Evolutionary conservation across 2,113 vertebrate species (phyloP), one percentile per base, ranked within the genome.

Genomic region (Grammomys dolichurus): DNA sequence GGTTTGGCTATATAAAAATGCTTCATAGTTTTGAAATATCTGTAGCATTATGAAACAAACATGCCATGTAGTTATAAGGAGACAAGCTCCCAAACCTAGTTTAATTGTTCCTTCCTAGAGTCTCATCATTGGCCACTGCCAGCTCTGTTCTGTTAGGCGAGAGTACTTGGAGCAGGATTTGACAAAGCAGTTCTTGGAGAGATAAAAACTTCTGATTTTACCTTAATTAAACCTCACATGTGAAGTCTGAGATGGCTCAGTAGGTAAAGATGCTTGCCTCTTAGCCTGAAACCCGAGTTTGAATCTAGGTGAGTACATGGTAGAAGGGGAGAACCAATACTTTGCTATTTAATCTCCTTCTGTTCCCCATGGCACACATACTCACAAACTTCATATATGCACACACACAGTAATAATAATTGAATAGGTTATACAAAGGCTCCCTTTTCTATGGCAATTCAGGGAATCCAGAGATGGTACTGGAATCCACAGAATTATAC

Each of bases 131-230:
- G 93, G 94, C 90, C 97, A 87, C 96, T 95, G 82, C 96, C 92
- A 95, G 80, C 82, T 90, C 65, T 92, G 48, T 93, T 96, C 94
- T 93, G 31, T 87, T 5, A 8, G 65, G 75, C 78, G 76, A 48
- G n/a, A 92, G n/a, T 89, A 67, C 73, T 87, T 90, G 56, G 40
- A 91, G 26, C 58, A 94, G 81, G 43, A 93, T 72, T 90, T 94
- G 89, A 91, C 87, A 95, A 98, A 92, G 90, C 72, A 43, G 85
- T 89, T 95, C 75, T 96, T 43, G 36, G 95, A 86, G 87, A 97
- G 86, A 84, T 85, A 67, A 33, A 24, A 24, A 43, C 84, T 91
- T 75, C 90, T 67, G 70, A 81, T 63, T 92, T 95, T 95, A 40
- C 70, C 86, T 93, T 97, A 85, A 92, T 93, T 97, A 88, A 82